Base-by-base conservation (phyloP, 1,140 invertebrate species). In the Muscidifurax raptorellus region DNA sequence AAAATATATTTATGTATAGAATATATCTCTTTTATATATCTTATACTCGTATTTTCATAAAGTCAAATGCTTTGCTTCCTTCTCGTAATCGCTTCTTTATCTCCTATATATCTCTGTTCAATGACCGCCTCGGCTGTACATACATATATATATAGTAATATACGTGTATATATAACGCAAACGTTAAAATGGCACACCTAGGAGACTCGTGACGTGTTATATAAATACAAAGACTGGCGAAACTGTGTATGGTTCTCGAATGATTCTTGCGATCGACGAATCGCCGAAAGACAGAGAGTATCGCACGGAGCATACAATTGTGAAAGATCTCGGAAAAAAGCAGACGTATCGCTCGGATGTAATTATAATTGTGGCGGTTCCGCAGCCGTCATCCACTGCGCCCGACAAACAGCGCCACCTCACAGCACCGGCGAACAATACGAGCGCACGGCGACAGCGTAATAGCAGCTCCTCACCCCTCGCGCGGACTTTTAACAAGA, bases 141-240 rank as follows among this genome's bases (percentile, higher is more conserved):
- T n/a, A n/a, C n/a, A n/a, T n/a, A n/a, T n/a, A n/a, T n/a, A 77
- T 66, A 36, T 59, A 59, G 18, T 59, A 59, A 6, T 22, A 18
- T n/a, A 22, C 15, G 15, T 47, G n/a, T n/a, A n/a, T n/a, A n/a
- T n/a, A n/a, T 18, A 67, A 75, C 69, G n/a, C 64, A 40, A 72
- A 78, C 28, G 74, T 83, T 72, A 81, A 76, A 85, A 85, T 85
- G 84, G 84, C 84, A 85, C 84, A 81, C 72, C 84, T 47, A 76
- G 83, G 79, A 76, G 77, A 76, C 69, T 80, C 83, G 69, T 74
- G 82, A 79, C 28, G 36, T 71, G 18, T 72, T 69, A 13, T 27
- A 69, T 28, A 76, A 76, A 44, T 76, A 82, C 44, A 72, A 9
- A 36, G 44, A 82, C 44, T 82, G 80, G 71, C 80, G 47, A 74